Base-by-base conservation (phyloP, 92 coral and sea anemone genomes). In the Porites evermanni region DNA sequence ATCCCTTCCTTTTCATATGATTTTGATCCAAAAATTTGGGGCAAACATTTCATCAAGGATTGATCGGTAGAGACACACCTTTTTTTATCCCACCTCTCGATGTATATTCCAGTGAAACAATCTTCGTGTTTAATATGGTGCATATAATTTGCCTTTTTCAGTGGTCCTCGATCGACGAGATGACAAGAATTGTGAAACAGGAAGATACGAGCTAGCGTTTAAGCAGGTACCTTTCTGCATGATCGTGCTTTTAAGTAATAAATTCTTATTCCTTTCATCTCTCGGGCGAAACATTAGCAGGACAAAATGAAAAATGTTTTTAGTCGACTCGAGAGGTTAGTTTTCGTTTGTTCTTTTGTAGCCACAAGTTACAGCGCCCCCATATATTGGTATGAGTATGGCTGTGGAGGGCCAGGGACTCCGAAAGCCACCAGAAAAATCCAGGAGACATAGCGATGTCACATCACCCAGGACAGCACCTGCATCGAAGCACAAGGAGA, bases 131-230 rank as follows among this genome's bases (percentile, higher is more conserved):
- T 3, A 38, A 38, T 38, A 38, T 38, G 44, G 44, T 38, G 44
- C 44, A 38, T 38, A 38, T 6, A 38, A 66, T 0, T 20, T 26
- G 20, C 67, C 26, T 58, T 72, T 78, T 87, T 54, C 84, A 97
- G 99, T 97, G 81, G 98, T 97, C 8, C 85, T 97, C 54, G 99
- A 97, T 78, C 86, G 96, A 72, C 93, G 92, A 61, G 99, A 97
- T 60, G 99, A 97, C 88, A 97, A 91, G 83, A 90, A 91, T 59
- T 95, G 99, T 87, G 99, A 94, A 81, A 97, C 92, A 59, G 99
- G 99, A 14, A 87, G 97, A 84, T 97, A 91, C 77, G 98, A 97
- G 84, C 89, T 97, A 32, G 99, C 99, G 0, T 93, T 89, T 66
- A 97, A 97, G 71, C 99, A 97, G 96, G 99, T 97, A 80, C 6